These are phyloP conservation scores for Liolophura sinensis DNA, from an alignment of 1,140 invertebrate species.

Conservation along the genomic window DNA sequence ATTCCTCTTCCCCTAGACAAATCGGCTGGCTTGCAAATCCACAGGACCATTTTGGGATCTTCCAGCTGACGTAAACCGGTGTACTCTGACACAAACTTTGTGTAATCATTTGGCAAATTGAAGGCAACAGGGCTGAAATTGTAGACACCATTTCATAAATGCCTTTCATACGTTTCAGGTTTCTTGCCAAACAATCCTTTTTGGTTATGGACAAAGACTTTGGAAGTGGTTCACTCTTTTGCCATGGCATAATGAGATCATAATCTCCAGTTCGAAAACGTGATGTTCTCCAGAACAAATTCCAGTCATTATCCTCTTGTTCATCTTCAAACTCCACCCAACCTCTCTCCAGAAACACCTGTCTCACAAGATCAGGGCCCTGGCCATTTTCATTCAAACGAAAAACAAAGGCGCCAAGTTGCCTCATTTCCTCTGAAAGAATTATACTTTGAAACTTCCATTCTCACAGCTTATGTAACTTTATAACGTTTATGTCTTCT, in stretches of 20 bases:
- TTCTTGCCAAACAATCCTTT: constrained; percentile 78
- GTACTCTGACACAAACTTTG: constrained; percentile 78
- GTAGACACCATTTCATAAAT: constrained; percentile 74
- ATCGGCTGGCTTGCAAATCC: constrained; percentile 87
- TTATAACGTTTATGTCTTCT: too few species aligned
- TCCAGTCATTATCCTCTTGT: constrained; percentile 73
- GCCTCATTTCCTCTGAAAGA: constrained; percentile 6
- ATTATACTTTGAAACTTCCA: too few species aligned
- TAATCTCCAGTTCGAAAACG: constrained; percentile 73
- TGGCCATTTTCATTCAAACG: constrained; percentile 68
- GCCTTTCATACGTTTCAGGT: constrained; percentile 79
- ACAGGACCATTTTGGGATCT: constrained; percentile 49
- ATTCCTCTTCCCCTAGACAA: constrained; percentile 83
- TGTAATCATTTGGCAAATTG: constrained; percentile 82
- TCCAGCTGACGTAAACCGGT: constrained; percentile 49
- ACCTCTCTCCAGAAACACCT: constrained; percentile 71
- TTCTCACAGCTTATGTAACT: too few species aligned
- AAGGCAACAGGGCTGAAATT: constrained; percentile 83
- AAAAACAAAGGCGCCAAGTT: constrained; percentile 36
- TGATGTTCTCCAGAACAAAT: constrained; percentile 79
- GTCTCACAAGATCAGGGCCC: constrained; percentile 73
- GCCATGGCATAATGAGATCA: constrained; percentile 72
- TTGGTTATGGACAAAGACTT: constrained; percentile 79
- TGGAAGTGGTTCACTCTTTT: constrained; percentile 82
- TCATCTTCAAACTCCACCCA: constrained; percentile 74